phyloP scores from a whole-genome alignment of 2,888 invertebrate genomes.

The Chalcis sispes region DNA sequence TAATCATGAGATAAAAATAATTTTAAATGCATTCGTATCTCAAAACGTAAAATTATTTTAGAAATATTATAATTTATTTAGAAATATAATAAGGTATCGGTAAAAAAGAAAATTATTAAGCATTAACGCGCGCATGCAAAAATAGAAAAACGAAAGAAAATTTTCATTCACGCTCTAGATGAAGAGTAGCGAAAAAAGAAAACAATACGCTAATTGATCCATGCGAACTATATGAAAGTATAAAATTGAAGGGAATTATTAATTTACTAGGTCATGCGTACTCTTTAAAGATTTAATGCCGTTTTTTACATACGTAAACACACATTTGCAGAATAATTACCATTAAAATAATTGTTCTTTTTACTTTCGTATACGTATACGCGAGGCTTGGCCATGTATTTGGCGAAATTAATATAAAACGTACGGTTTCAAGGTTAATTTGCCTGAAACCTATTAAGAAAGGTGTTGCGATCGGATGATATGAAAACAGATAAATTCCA shows the following conservation, averaged over 20 bases:
- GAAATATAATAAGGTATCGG: no score
- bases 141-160: no score
- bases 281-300: background rate
- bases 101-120: constrained; percentile 4
- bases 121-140: no score
- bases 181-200: constrained; percentile 23
- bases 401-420: no score
- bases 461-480: no score
- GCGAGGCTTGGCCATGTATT: background rate
- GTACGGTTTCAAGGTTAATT: no score
- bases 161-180: constrained; percentile 34
- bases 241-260: constrained; percentile 34
- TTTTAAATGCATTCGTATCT: no score
- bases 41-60: no score
- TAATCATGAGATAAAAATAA: no score
- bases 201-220: constrained; percentile 31
- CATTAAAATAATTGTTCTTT: background rate
- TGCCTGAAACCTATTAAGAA: no score
- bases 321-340: background rate
- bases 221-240: constrained; percentile 27
- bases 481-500: no score
- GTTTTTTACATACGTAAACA: constrained; percentile 5
- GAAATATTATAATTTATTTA: no score
- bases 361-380: background rate
- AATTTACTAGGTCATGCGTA: constrained; percentile 1